phyloP scores from a whole-genome alignment of 2,797 vertebrate species.

The Manis pentadactyla region DNA sequence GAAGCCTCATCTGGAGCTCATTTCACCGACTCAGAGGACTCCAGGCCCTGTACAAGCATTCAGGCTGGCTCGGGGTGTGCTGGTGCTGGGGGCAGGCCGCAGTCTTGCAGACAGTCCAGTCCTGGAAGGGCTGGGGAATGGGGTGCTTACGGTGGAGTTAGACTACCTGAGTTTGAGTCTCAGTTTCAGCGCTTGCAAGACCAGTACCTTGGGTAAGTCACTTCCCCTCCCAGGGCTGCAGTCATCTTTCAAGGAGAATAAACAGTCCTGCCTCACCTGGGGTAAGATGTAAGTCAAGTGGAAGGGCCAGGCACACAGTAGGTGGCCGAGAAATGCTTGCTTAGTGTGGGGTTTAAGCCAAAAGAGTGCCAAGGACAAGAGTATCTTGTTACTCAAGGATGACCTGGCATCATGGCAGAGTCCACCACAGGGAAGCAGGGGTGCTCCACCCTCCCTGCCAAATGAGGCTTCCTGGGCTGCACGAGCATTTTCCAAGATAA shows the following conservation, averaged over 20 bases:
- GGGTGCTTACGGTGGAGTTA: background rate
- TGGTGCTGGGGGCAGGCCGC: background rate
- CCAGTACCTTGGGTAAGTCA: background rate
- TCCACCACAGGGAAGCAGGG: background rate
- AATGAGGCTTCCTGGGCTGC: background rate
- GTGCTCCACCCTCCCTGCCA: background rate
- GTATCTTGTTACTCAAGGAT: accelerated
- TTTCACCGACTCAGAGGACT: background rate
- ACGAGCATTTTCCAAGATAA: slow-evolving; percentile 46
- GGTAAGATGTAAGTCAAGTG: background rate
- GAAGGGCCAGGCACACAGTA: background rate
- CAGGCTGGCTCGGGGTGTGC: background rate
- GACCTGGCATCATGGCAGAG: background rate
- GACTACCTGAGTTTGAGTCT: background rate
- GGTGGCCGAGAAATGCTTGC: background rate
- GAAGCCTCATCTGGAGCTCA: background rate
- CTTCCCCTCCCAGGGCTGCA: background rate
- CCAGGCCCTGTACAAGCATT: background rate
- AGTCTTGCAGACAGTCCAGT: background rate
- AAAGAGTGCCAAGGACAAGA: background rate
- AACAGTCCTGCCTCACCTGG: background rate
- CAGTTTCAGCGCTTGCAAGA: background rate
- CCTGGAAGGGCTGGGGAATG: background rate
- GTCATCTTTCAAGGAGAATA: background rate
- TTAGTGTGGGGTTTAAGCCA: background rate